phyloP scores from a whole-genome alignment of 1,140 invertebrate genomes.

The Latrodectus geometricus region DNA sequence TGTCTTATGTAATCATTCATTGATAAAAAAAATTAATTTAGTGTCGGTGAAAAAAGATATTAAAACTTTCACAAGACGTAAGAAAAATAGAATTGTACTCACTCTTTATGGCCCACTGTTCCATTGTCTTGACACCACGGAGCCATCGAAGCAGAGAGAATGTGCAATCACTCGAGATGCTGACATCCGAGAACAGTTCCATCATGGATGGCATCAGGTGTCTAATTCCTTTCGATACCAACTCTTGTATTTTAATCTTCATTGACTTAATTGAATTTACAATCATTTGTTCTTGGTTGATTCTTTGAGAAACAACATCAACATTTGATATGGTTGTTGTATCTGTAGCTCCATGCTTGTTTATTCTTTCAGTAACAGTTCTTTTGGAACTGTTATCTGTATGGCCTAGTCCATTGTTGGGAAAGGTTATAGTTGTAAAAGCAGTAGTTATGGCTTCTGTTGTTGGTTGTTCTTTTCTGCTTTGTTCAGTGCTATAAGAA shows the following conservation, averaged over 20 bases:
- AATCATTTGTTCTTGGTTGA: slow-evolving; percentile 29
- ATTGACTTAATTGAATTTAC: slow-evolving; percentile 44
- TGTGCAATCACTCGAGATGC: slow-evolving; percentile 55
- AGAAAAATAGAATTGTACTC: slow-evolving; percentile 26
- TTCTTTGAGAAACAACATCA: not conserved
- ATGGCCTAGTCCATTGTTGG: not conserved
- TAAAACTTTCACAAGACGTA: not conserved
- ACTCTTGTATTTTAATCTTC: slow-evolving; percentile 47
- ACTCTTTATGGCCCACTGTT: slow-evolving; percentile 56
- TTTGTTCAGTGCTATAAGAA: too few species aligned
- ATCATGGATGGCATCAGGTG: slow-evolving; percentile 53
- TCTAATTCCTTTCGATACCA: slow-evolving; percentile 40
- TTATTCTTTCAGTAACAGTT: not conserved
- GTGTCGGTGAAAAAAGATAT: too few species aligned
- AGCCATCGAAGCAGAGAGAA: slow-evolving; percentile 53
- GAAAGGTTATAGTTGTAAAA: too few species aligned
- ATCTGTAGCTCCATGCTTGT: not conserved
- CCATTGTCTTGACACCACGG: slow-evolving; percentile 36
- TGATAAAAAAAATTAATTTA: too few species aligned
- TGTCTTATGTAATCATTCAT: too few species aligned
- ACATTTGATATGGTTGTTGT: not conserved
- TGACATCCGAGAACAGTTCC: slow-evolving; percentile 41
- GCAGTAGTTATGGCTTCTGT: too few species aligned
- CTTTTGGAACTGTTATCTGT: not conserved
- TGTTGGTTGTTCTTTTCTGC: too few species aligned